phyloP scores from a whole-genome alignment of 2,113 vertebrate genomes.

The Himantopus leucocephalus region DNA sequence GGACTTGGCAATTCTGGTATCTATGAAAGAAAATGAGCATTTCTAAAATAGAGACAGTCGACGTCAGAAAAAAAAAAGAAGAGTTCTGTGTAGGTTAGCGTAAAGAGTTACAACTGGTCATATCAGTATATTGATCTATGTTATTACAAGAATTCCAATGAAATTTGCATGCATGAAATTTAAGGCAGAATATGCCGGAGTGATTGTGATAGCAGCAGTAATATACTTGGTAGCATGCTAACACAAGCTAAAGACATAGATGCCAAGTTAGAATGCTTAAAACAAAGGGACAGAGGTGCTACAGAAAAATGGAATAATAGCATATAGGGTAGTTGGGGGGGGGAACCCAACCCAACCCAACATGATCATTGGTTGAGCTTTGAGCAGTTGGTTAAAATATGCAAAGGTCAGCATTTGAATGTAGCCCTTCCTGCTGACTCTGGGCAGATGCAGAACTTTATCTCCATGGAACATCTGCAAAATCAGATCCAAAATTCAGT shows the following conservation, averaged over 20 bases:
- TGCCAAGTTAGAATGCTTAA: neutral
- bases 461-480: neutral
- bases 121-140: neutral
- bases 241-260: neutral
- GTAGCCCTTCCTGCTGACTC: neutral
- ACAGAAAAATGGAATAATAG: neutral
- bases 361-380: neutral
- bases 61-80: rapidly evolving
- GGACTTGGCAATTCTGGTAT: neutral
- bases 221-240: neutral
- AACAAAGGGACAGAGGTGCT: neutral
- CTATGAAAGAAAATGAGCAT: neutral
- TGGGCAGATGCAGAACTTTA: neutral
- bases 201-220: neutral
- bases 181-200: neutral
- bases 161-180: neutral
- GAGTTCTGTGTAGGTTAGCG: neutral
- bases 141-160: neutral
- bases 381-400: neutral
- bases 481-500: neutral
- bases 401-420: neutral
- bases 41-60: neutral
- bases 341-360: rapidly evolving
- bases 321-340: neutral
- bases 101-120: neutral